Base-by-base conservation (phyloP, 2,113 vertebrate genomes). In the Upupa epops region DNA sequence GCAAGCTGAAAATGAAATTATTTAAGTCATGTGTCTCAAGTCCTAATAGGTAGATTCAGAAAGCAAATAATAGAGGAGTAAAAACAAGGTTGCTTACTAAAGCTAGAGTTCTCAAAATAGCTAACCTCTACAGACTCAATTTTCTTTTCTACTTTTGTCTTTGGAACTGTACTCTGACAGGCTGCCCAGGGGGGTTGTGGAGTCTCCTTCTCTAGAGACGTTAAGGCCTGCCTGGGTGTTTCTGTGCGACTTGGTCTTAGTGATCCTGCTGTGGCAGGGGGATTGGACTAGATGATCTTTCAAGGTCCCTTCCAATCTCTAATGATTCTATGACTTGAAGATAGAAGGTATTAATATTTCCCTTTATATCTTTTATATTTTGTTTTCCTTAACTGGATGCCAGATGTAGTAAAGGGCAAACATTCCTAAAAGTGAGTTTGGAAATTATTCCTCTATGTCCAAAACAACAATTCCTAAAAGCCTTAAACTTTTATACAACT, bases 11-110 rank as follows among this genome's bases (percentile, higher is more conserved):
- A 86, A 94, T 58, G 0, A 66, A 80, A 52, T 46, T 0, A 6
- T 76, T 84, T 65, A 48, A 75, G 24, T 65, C 8, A 29, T 17
- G 18, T 45, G 20, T 6, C 16, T 64, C 24, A 68, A 20, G 36
- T 83, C 66, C 31, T 63, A 49, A 68, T 26, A 74, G 48, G 59
- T 1, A 2, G 77, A 86, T 88, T 84, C 65, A 85, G 55, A 92
- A 96, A 76, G 32, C 37, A 88, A 78, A 86, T 83, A 87, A 83
- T 58, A 31, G 48, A 94, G 83, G 61, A 91, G 64, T n/a, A n/a
- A 92, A 93, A 93, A 80, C 78, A 94, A 92, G 78, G 55, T 88
- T 88, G 76, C 79, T 94, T 92, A 83, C 69, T 89, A 66, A 83
- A 93, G 22, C 61, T 58, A 19, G 75, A 63, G 20, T 81, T 94